Evolutionary conservation across 2,113 vertebrate species (phyloP), one percentile per base, ranked within the genome.

Genomic region (Dipodomys merriami): DNA sequence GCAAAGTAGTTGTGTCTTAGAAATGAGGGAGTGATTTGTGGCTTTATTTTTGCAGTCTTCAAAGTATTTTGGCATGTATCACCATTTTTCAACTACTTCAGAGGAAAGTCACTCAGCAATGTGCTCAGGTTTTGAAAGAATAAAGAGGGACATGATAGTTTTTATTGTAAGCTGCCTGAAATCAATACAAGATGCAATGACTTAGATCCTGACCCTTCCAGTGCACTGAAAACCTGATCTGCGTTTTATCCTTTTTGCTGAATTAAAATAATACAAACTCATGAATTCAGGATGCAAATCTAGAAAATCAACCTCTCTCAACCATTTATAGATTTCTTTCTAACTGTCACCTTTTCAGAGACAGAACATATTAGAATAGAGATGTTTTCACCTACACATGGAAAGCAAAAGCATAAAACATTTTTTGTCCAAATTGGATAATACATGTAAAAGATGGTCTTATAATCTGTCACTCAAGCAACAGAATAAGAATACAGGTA

Each of bases 1-100:
- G 73, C 68, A 87, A 81, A 81, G 68, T 11, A 83, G 77, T 25
- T 35, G n/a, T 68, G 12, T 23, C 23, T 19, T 23, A 27, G 27
- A 12, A 57, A 18, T 72, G 23, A 85, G 33, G 22, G 9, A 33
- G 15, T 33, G 57, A 60, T 76, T 62, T 18, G 44, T 67, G 35
- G 23, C 25, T 44, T 96, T 84, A 20, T 53, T 91, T 91, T 69
- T 23, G 87, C 57, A 78, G 30, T 53, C 88, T 91, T 71, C 44
- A 39, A 88, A 91, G 11, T 19, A 89, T 27, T 18, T 80, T 60
- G 46, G 44, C 35, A 13, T 20, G 10, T 2, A 30, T 49, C 27
- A 29, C 44, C 8, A 8, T 49, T 33, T 81, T 78, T 78, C 44
- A 72, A 72, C 15, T 16, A 7, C n/a, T 83, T 44, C 18, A 73